Evolutionary conservation across 2,797 vertebrate genomes (phyloP), one percentile per base, ranked within the genome.

Genomic region (Notolabrus celidotus): DNA sequence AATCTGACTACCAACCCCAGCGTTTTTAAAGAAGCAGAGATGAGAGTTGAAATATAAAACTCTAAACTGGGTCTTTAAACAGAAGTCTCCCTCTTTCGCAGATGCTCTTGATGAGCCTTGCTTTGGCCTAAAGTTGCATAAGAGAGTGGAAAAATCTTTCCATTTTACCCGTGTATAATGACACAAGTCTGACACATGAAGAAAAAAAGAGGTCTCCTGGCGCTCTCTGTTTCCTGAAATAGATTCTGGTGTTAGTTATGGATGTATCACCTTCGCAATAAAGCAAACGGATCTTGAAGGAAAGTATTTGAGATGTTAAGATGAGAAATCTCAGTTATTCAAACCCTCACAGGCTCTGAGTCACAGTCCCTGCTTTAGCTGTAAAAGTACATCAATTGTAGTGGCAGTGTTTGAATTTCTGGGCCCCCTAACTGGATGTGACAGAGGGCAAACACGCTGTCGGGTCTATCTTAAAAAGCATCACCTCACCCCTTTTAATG

Each of bases 381-480:
- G 61, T 46, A 38, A 43, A 50, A 49, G 39, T 61, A 52, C 22
- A 34, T 66, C 25, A 1, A 0, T n/a, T 61, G 19, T 15, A 19
- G 39, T 27, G 64, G 20, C 22, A 43, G 38, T 34, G 67, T 80
- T 80, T 73, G 42, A 46, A 74, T 76, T 61, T 57, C 39, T 67
- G 59, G 71, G 63, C 43, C 77, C 41, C 75, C 69, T 84, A 73
- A 88, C 67, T 78, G 33, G 58, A 72, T 57, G 46, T 87, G 84
- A 89, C 75, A 74, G 58, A 82, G 77, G 72, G 54, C 77, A 80
- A 86, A 79, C 72, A 82, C 53, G 62, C 52, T 80, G 83, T 83
- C 46, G 29, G 53, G 47, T 75, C 74, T 67, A 59, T 86, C 75
- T 85, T 76, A 77, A 86, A 88, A 86, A 82, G 75, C 82, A 79